Percentiles rank a stretch among this genome's conserved stretches.
phyloP scores from a whole-genome alignment of 1,140 invertebrate genomes.

The Stenopsyche tienmushanensis region DNA sequence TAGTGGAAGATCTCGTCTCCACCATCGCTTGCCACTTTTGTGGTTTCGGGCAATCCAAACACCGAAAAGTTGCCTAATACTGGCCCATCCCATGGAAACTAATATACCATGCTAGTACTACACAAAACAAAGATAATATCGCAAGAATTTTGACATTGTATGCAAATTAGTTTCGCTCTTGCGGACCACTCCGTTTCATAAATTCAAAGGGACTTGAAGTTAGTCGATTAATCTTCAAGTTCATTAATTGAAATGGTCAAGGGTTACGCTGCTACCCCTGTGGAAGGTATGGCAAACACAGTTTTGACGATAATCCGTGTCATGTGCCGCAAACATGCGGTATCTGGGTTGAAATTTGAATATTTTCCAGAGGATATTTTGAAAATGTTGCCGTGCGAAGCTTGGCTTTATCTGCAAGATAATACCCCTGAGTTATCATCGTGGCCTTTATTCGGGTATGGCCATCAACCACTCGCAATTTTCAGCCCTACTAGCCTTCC shows the following conservation, averaged over 20 bases:
- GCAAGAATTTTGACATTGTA: constrained; percentile 28
- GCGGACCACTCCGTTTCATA: neutral
- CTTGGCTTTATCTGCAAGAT: too few relatives aligned
- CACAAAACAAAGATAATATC: neutral
- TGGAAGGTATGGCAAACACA: neutral
- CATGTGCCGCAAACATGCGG: neutral
- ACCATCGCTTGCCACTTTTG: too few relatives aligned
- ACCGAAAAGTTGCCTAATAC: too few relatives aligned
- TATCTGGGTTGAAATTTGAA: too few relatives aligned
- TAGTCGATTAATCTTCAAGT: constrained; percentile 35
- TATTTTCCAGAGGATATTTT: too few relatives aligned
- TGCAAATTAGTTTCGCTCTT: constrained; percentile 26
- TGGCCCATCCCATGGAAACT: neutral
- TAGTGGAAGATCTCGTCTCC: too few relatives aligned
- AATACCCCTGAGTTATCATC: too few relatives aligned
- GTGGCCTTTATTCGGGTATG: too few relatives aligned
- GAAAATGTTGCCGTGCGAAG: too few relatives aligned
- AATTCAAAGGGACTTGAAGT: constrained; percentile 10
- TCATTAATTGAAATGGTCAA: constrained; percentile 39
- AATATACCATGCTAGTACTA: neutral
- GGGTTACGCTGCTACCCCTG: constrained; percentile 10
- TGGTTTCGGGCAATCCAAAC: too few relatives aligned
- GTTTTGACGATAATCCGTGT: neutral
- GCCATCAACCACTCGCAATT: too few relatives aligned
- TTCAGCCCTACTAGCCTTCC: too few relatives aligned